phyloP scores from a whole-genome alignment of 2,888 invertebrate species.

The Ischnus inquisitorius region DNA sequence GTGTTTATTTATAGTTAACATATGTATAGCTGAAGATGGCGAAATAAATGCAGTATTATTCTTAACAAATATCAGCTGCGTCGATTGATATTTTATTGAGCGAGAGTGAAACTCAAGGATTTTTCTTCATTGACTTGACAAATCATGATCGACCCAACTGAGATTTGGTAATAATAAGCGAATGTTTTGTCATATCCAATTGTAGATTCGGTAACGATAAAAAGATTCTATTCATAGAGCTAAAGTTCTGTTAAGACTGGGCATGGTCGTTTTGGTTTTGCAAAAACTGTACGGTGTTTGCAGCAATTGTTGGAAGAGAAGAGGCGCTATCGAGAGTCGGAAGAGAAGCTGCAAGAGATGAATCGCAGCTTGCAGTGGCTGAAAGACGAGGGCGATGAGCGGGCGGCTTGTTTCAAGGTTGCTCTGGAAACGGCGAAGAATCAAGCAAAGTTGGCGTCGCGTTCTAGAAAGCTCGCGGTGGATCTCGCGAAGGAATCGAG shows the following conservation, averaged over 20 bases:
- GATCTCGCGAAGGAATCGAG: constrained; percentile 73
- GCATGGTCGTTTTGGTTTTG: not conserved
- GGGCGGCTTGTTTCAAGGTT: constrained; percentile 68
- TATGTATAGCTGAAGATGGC: too few relatives aligned
- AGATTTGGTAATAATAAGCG: too few relatives aligned
- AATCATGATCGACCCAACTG: too few relatives aligned
- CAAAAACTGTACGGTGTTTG: constrained; percentile 22
- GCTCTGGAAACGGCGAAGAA: constrained; percentile 71
- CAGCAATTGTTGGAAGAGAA: constrained; percentile 73
- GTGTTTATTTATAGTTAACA: too few relatives aligned
- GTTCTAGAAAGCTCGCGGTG: constrained; percentile 73
- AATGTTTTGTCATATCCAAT: too few relatives aligned
- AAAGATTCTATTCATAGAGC: not conserved
- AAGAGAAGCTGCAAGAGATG: constrained; percentile 70
- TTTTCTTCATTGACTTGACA: too few relatives aligned
- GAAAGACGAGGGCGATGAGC: constrained; percentile 69
- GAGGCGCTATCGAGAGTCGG: constrained; percentile 69
- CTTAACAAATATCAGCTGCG: too few relatives aligned
- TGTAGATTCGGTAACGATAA: too few relatives aligned
- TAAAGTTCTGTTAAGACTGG: too few relatives aligned
- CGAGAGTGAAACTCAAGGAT: too few relatives aligned
- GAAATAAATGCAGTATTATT: too few relatives aligned
- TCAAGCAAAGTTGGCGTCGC: constrained; percentile 69
- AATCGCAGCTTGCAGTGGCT: constrained; percentile 72
- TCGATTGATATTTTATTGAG: too few relatives aligned